Percentiles rank a stretch among this genome's conserved stretches.
Conservation (phyloP, 2,888 invertebrate genomes). For the Tachina grossa region DNA sequence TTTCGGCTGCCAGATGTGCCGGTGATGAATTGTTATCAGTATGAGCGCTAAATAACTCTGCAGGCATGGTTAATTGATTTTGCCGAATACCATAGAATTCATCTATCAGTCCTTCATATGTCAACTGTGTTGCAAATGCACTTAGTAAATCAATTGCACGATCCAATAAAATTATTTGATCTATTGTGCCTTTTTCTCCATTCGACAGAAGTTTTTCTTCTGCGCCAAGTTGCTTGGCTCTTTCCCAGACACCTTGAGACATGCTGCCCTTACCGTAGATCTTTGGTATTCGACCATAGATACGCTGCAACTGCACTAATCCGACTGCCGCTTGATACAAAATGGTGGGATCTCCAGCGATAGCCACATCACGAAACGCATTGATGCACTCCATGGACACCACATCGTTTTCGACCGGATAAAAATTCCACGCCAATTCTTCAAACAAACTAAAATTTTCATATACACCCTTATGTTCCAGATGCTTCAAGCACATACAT, state of each 20-base stretch:
- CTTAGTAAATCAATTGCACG: conserved; percentile 95
- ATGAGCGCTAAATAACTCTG: conserved; percentile 90
- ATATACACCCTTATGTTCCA: conserved; percentile 92
- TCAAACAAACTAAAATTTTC: conserved; percentile 90
- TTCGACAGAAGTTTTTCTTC: conserved; percentile 83
- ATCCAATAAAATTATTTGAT: conserved; percentile 95
- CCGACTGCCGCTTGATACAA: conserved; percentile 94
- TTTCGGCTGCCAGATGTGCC: conserved; percentile 84
- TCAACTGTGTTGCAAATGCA: conserved; percentile 96
- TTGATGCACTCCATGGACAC: conserved; percentile 94
- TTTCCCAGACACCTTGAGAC: conserved; percentile 94
- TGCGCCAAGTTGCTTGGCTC: conserved; percentile 90
- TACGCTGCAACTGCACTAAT: conserved; percentile 91
- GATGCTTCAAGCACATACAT: conserved; percentile 92
- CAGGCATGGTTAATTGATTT: conserved; percentile 92
- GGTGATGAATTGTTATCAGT: conserved; percentile 82
- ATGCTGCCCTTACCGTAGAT: conserved; percentile 95
- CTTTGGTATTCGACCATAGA: conserved; percentile 94
- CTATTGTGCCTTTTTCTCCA: conserved; percentile 87
- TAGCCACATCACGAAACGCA: conserved; percentile 91
- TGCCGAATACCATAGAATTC: conserved; percentile 95
- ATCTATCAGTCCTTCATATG: conserved; percentile 98
- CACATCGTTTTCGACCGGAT: conserved; percentile 95
- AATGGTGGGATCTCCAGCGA: conserved; percentile 95
- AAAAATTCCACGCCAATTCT: conserved; percentile 93